phyloP scores from a whole-genome alignment of 2,888 invertebrate genomes.

The Dryobotodes eremita region DNA sequence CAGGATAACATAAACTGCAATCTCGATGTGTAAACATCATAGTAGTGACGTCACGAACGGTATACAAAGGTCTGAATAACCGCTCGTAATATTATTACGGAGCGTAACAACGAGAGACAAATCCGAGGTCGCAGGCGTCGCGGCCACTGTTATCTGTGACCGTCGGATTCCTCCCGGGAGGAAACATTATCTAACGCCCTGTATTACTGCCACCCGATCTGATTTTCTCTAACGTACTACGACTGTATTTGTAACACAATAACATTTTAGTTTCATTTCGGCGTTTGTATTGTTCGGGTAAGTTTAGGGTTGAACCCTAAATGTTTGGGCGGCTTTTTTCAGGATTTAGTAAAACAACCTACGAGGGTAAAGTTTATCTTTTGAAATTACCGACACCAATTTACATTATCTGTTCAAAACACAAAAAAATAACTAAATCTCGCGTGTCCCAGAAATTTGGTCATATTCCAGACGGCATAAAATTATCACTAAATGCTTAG shows the following conservation, averaged over 20 bases:
- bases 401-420: conserved; percentile 12
- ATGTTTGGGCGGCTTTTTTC: conserved; percentile 35
- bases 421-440: neutral
- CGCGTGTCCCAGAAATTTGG: neutral
- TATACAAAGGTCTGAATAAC: conserved; percentile 71
- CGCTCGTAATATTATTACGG: conserved; percentile 72
- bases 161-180: conserved; percentile 77
- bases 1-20: conserved; percentile 58
- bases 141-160: conserved; percentile 77
- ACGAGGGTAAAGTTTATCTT: conserved; percentile 24
- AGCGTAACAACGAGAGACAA: conserved; percentile 76
- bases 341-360: conserved; percentile 9
- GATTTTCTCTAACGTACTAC: conserved; percentile 77
- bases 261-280: conserved; percentile 77
- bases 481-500: conserved; percentile 7
- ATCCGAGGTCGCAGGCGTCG: conserved; percentile 77
- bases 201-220: conserved; percentile 80
- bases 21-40: conserved; percentile 63
- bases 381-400: neutral
- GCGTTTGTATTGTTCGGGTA: conserved; percentile 59
- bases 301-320: conserved; percentile 43
- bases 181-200: conserved; percentile 82
- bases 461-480: conserved; percentile 2
- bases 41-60: conserved; percentile 60
- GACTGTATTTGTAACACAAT: conserved; percentile 79